Base-by-base conservation (phyloP, 1,140 invertebrate species). In the Diprion similis region DNA sequence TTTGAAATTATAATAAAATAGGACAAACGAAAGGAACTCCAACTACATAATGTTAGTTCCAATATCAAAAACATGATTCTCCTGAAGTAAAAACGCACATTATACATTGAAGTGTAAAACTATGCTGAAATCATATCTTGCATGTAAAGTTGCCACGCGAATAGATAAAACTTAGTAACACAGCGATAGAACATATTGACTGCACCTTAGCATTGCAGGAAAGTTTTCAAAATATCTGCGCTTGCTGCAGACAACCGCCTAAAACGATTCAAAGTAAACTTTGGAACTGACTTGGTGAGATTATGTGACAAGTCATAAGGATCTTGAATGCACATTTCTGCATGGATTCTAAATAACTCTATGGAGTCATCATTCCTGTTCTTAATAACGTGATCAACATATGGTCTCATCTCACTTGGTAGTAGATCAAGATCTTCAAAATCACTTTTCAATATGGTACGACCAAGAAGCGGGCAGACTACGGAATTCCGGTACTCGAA, bases 221-320 rank as follows among this genome's bases (percentile, higher is more conserved):
- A 19, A 45, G 10, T 68, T 11, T 8, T 66, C 46, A 82, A 67
- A 59, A 79, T n/a, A 64, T 79, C 73, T 10, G 72, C 73, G 73
- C 80, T 81, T 65, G 79, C 72, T 24, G 70, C 46, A 64, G 80
- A 83, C 68, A 75, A 82, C 17, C 71, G 65, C 70, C 75, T 74
- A 47, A 84, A 80, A 46, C 72, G 46, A 68, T 73, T 74, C 1
- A 83, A 67, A 3, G 78, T 76, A 10, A 71, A 10, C 76, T 83
- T 83, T 65, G 71, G 77, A 7, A 90, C 76, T 4, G 79, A 67
- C 15, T 81, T 84, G 0, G 89, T 85, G 10, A 90, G 78, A 77
- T 91, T 91, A 71, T 86, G 83, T 45, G 83, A 79, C n/a, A 88
- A 83, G 73, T 88, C 85, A 71, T 90, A 87, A 0, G 89, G 89